These are phyloP conservation scores for Lateolabrax maculatus DNA, from an alignment of 2,797 vertebrate species.

Conservation along the genomic window DNA sequence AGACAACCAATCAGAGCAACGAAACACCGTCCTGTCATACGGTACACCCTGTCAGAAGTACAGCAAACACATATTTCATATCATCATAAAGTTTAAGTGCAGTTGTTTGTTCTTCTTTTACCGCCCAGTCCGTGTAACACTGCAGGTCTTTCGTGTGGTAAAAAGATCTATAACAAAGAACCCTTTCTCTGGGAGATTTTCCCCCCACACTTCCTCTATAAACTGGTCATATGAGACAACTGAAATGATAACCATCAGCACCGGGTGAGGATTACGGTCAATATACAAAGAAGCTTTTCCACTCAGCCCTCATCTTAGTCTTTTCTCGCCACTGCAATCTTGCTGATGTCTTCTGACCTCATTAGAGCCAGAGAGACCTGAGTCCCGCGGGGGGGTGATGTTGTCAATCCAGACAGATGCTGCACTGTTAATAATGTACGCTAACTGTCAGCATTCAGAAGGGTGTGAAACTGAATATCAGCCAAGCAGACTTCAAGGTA, in stretches of 20 bases:
- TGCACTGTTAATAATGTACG: slow-evolving; percentile 77
- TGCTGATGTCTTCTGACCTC: slow-evolving; percentile 47
- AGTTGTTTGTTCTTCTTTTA: too few relatives aligned
- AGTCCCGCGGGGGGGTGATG: slow-evolving; percentile 57
- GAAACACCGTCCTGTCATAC: too few relatives aligned
- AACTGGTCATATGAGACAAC: not conserved
- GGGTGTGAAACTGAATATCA: slow-evolving; percentile 63
- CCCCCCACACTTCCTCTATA: not conserved
- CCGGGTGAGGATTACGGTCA: not conserved
- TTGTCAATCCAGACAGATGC: slow-evolving; percentile 79
- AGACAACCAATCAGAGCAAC: too few relatives aligned
- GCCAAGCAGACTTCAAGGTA: slow-evolving; percentile 43
- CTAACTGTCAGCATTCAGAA: slow-evolving; percentile 75
- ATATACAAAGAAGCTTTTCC: not conserved
- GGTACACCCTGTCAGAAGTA: too few relatives aligned
- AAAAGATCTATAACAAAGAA: too few relatives aligned
- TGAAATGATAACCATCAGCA: not conserved
- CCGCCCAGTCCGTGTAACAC: too few relatives aligned
- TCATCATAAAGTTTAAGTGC: too few relatives aligned
- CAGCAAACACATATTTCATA: too few relatives aligned
- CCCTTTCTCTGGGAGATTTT: too few relatives aligned
- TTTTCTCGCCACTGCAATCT: slow-evolving; percentile 26
- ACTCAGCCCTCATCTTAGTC: not conserved
- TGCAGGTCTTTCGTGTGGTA: too few relatives aligned
- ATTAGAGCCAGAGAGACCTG: slow-evolving; percentile 53